phyloP scores from a whole-genome alignment of 2,797 vertebrate genomes.

The Australoheros facetus region DNA sequence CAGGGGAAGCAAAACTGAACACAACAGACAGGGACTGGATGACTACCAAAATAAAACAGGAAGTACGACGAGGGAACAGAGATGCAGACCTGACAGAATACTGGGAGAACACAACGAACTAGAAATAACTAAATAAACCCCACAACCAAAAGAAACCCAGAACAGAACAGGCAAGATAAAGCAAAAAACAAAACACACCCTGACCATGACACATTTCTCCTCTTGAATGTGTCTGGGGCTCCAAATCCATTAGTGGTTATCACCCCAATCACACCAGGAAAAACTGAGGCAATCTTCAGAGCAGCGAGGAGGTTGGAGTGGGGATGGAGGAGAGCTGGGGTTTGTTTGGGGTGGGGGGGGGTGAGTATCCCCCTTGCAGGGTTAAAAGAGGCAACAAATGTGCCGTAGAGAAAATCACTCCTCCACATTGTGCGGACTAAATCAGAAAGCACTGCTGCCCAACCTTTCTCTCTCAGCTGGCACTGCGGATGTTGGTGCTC shows the following conservation, averaged over 20 bases:
- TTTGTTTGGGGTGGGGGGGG: not conserved
- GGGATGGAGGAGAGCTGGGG: not conserved
- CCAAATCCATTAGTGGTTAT: constrained; percentile 64
- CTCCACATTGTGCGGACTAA: constrained; percentile 59
- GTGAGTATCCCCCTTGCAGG: constrained; percentile 4
- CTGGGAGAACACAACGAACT: too few relatives aligned
- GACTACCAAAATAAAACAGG: too few relatives aligned
- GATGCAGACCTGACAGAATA: too few relatives aligned
- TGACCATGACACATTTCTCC: not conserved
- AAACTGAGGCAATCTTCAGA: constrained; percentile 51
- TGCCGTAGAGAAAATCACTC: constrained; percentile 64
- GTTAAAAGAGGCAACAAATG: constrained; percentile 51
- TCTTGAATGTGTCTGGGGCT: constrained; percentile 43
- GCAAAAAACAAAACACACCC: too few relatives aligned
- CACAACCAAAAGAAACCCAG: too few relatives aligned
- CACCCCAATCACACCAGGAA: constrained; percentile 45
- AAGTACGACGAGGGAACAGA: too few relatives aligned
- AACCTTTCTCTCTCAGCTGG: constrained; percentile 60
- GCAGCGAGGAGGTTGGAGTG: not conserved
- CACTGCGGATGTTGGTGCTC: constrained; percentile 26
- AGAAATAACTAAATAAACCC: too few relatives aligned
- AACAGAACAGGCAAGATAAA: too few relatives aligned
- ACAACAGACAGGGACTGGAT: too few relatives aligned
- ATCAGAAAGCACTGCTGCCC: constrained; percentile 50
- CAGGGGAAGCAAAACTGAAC: too few relatives aligned